Base-by-base conservation (phyloP, 2,888 invertebrate species). In the Drosophila barbarae region DNA sequence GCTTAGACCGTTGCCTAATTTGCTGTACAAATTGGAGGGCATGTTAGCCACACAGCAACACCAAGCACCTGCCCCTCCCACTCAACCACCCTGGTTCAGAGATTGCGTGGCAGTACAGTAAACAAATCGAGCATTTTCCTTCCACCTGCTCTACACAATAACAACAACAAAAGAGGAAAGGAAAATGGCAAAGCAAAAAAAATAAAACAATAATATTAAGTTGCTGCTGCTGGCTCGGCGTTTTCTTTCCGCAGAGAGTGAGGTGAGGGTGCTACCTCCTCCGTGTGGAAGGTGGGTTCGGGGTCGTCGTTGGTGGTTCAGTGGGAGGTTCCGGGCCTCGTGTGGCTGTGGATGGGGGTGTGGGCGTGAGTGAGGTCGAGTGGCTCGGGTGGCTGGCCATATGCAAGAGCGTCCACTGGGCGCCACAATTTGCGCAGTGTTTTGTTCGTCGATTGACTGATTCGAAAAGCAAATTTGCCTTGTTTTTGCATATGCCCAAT, bases 361-460 rank as follows among this genome's bases (percentile, higher is more conserved):
- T 10, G 51, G 55, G 59, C 50, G 41, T 59, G 44, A 30, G 55
- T 46, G 46, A 47, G 52, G 64, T 44, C 65, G 49, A 58, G 60
- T 60, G 46, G 51, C 18, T 70, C 35, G 42, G 63, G 47, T 57
- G 61, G 61, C 54, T 53, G 53, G 82, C 73, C 75, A 64, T 56
- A 75, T 72, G 77, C 58, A 74, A 60, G 61, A 52, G 69, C 78
- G 76, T 54, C 72, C 47, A 52, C 36, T 36, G 65, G 81, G 78
- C 77, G 77, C 81, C 81, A 69, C 72, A 72, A 77, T 81, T 77
- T 72, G 78, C 77, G 76, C 82, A 81, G 78, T 81, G 72, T 80
- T 60, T 51, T 74, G 71, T 65, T 64, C 50, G 68, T 77, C 76
- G 77, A 83, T 73, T 54, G 71, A 73, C 74, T 83, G 74, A 77